phyloP scores from a whole-genome alignment of 2,797 vertebrate genomes.

The Cynopterus sphinx region DNA sequence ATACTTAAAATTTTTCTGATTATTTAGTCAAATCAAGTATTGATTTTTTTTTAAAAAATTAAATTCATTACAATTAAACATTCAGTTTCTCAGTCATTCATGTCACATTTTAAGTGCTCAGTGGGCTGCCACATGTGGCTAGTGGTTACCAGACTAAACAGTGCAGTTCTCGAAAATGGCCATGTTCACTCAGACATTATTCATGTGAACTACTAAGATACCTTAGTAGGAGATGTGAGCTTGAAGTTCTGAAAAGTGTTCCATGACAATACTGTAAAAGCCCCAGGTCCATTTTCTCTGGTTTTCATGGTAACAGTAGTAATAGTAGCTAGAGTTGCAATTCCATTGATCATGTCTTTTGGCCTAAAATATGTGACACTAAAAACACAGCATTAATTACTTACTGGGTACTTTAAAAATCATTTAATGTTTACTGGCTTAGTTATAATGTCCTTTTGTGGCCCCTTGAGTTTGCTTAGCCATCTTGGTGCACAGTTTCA shows the following conservation, averaged over 20 bases:
- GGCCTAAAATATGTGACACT: not conserved
- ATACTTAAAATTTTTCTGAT: not conserved
- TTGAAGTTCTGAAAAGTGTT: not conserved
- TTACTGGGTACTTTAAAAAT: not conserved
- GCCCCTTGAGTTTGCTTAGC: not conserved
- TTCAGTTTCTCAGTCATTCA: not conserved
- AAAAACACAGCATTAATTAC: not conserved
- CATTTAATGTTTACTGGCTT: not conserved
- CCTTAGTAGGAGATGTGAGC: not conserved
- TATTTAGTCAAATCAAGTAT: not conserved
- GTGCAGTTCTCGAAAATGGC: not conserved
- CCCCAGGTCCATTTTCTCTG: not conserved
- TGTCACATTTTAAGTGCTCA: not conserved
- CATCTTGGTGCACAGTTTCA: not conserved
- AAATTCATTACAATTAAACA: conserved; percentile 32
- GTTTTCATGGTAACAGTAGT: not conserved
- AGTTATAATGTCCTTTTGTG: not conserved
- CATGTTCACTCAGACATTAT: not conserved
- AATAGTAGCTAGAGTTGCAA: not conserved
- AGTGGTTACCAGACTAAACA: not conserved
- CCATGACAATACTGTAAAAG: not conserved
- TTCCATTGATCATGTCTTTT: not conserved
- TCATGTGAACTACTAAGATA: not conserved
- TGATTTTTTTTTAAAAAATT: not conserved
- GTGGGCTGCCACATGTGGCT: not conserved